Evolutionary conservation across 2,113 vertebrate species (phyloP), one percentile per base, ranked within the genome.

Genomic region (Aldabrachelys gigantea): DNA sequence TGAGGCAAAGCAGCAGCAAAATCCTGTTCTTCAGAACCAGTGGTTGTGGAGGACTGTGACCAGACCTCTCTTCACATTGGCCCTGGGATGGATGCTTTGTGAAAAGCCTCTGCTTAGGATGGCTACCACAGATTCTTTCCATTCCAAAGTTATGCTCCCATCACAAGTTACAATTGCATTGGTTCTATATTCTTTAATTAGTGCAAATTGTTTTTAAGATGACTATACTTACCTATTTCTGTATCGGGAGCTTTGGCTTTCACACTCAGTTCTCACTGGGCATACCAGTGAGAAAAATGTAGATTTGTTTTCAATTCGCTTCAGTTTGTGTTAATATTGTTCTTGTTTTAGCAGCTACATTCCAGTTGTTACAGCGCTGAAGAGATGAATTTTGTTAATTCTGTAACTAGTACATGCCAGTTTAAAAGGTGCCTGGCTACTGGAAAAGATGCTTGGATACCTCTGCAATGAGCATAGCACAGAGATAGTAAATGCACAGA

Each of bases 391-490:
- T 93, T 59, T 16, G 27, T 22, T n/a, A 38, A 65, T 65, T 82
- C 80, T 76, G 38, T 54, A 87, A 21, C 38, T 6, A 19, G 57
- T 29, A 62, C 84, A 87, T 53, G 24, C 0, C 0, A 3, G 80
- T 21, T 47, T 21, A 0, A 0, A 75, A 65, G 62, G 25, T 0
- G 0, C 38, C 54, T 53, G 11, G 57, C 3, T 4, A 35, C 75
- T 24, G n/a, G 31, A 47, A 27, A 80, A 44, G 59, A 29, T 13
- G 50, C 35, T 85, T 79, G 27, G 27, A 52, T 53, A 53, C 82
- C 44, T 54, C 53, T 54, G 2, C 8, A 16, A 65, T 65, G 14
- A 65, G 14, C 62, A 8, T 35, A 65, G 62, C 16, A 35, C 62
- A 65, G 31, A 35, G 14, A 17, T 19, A 16, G 31, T n/a, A 65